Evolutionary conservation across 37 sponge, comb jelly and placozoan genomes (phyloP).

Genomic region (Halichondria panicea): DNA sequence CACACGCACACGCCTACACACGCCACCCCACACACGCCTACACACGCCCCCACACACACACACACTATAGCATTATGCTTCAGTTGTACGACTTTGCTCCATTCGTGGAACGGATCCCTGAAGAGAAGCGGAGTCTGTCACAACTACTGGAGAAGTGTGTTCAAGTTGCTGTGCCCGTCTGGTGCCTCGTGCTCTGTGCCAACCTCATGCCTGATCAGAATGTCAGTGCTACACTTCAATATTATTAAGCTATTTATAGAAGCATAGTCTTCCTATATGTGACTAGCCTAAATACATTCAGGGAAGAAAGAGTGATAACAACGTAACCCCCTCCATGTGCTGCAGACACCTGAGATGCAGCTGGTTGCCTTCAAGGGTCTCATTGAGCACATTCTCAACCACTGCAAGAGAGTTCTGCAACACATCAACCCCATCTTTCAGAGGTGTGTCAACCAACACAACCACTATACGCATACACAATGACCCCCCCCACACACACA

Average conservation of each 20-base stretch:
- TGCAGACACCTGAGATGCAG: slow-evolving; percentile 12
- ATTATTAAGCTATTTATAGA: background rate
- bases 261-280: background rate
- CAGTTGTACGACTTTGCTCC: slow-evolving; percentile 11
- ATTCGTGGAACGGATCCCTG: background rate
- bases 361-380: slow-evolving; percentile 28
- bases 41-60: background rate
- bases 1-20: too few species aligned
- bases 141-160: slow-evolving; percentile 14
- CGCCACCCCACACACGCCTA: background rate
- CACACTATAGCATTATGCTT: slow-evolving; percentile 6
- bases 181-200: slow-evolving; percentile 14
- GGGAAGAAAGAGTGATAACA: too few species aligned
- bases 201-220: background rate
- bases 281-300: too few species aligned
- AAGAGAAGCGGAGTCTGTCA: background rate
- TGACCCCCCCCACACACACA: background rate
- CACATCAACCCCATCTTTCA: slow-evolving; percentile 17
- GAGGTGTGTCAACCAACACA: slow-evolving; percentile 23
- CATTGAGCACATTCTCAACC: slow-evolving; percentile 13
- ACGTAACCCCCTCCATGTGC: background rate
- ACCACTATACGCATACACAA: background rate
- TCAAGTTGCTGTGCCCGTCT: background rate
- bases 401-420: slow-evolving; percentile 4
- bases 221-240: too few species aligned